These are phyloP conservation scores for Chrysolina haemoptera DNA, from an alignment of 2,888 invertebrate genomes.

Conservation along the genomic window DNA sequence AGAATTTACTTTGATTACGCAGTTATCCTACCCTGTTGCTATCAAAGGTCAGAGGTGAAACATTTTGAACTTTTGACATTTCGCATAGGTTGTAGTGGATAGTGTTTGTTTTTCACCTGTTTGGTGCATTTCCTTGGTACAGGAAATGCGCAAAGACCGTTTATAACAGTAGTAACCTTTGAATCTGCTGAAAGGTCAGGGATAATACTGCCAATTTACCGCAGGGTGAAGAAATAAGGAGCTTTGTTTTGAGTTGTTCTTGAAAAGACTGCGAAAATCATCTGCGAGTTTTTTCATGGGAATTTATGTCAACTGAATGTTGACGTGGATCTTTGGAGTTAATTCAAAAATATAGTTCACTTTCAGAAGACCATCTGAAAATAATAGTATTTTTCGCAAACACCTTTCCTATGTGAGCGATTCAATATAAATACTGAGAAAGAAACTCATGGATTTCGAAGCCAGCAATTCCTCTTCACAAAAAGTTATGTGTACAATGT, in stretches of 20 bases:
- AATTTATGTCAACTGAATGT: too few relatives aligned
- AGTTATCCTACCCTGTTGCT: neutral
- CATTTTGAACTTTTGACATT: constrained; percentile 61
- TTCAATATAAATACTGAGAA: too few relatives aligned
- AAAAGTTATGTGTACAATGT: too few relatives aligned
- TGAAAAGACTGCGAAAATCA: too few relatives aligned
- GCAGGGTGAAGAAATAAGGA: neutral
- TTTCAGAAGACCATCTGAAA: too few relatives aligned
- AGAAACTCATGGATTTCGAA: too few relatives aligned
- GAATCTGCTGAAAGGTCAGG: constrained; percentile 32
- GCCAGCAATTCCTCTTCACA: too few relatives aligned
- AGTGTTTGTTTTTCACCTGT: constrained; percentile 23
- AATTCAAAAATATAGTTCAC: too few relatives aligned
- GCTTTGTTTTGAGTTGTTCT: neutral
- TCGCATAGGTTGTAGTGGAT: constrained; percentile 36
- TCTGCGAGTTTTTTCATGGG: too few relatives aligned
- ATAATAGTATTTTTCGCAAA: too few relatives aligned
- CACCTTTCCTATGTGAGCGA: too few relatives aligned
- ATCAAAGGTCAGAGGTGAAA: constrained; percentile 43
- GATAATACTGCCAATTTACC: constrained; percentile 9
- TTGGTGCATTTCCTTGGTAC: constrained; percentile 34
- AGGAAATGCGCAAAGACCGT: constrained; percentile 40
- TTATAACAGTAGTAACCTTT: constrained; percentile 29
- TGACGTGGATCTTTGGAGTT: too few relatives aligned
- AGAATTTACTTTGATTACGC: neutral